Base-by-base conservation (phyloP, 2,113 vertebrate species). In the Sylvilagus bachmani region DNA sequence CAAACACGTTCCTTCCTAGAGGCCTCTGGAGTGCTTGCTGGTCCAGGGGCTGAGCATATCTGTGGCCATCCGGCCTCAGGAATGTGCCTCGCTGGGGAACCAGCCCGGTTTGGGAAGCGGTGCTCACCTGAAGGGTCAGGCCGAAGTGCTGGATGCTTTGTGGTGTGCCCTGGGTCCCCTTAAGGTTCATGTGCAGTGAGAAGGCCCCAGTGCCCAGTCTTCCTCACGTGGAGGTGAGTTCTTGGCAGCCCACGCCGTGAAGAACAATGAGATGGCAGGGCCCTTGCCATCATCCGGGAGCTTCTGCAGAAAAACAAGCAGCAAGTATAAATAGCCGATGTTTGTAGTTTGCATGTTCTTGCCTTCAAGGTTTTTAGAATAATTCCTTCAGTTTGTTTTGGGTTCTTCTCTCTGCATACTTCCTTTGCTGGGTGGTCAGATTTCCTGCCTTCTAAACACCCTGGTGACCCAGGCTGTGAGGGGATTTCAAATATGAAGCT, bases 271-370 rank as follows among this genome's bases (percentile, higher is more conserved):
- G 89, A 27, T 27, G 4, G 16, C 25, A 0, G 33, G 55, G 86
- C 67, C 92, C 87, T 92, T 93, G 75, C 51, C 84, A 81, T 95
- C 81, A 75, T 93, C 86, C 38, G 0, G 0, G 64, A 66, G 86
- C 86, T 92, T 94, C 36, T 13, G n/a, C 11, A 14, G 86, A 94
- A 97, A 98, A 98, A 96, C 94, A 96, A 89, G 44, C 62, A 66
- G 93, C 55, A 49, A 95, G 89, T 97, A 97, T 97, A 98, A 98
- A 97, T 92, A 98, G 96, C 97, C 86, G 75, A 79, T 97, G 95
- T 97, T 98, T 94, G 97, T 96, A 92, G 94, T 96, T 98, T 95
- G 95, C 91, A 95, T 95, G 89, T 95, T 98, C 92, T 98, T 97
- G 94, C 97, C 97, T 98, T 97, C 88, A 90, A 96, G 96, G 93